Percentiles rank a stretch among this genome's conserved stretches.
These are phyloP conservation scores for Thereva nobilitata DNA, from an alignment of 2,888 invertebrate genomes.

Conservation along the genomic window DNA sequence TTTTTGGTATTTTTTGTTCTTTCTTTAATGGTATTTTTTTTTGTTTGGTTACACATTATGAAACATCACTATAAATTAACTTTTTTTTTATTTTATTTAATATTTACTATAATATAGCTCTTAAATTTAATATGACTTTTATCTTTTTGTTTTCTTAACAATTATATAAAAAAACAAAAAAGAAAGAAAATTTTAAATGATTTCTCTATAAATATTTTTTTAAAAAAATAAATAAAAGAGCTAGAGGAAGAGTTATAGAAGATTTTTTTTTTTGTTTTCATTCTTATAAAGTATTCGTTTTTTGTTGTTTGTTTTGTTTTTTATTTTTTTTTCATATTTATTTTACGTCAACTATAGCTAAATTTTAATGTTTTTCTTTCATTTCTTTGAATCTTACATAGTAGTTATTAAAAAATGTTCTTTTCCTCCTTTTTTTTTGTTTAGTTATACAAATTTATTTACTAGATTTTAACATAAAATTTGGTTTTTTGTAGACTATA, in stretches of 20 bases:
- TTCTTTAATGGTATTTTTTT: no score
- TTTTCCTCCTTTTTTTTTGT: slow-evolving; percentile 14
- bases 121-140: slow-evolving; percentile 32
- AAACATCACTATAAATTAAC: slow-evolving; percentile 23
- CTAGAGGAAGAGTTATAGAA: slow-evolving; percentile 22
- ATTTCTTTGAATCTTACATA: slow-evolving; percentile 5
- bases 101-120: slow-evolving; percentile 25
- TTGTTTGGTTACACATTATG: slow-evolving; percentile 20
- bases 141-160: slow-evolving; percentile 5
- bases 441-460: not conserved
- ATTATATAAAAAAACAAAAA: not conserved
- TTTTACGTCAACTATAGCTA: not conserved
- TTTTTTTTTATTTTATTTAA: slow-evolving; percentile 17
- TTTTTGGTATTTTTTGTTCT: slow-evolving; percentile 1
- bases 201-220: slow-evolving; percentile 3
- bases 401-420: slow-evolving; percentile 21
- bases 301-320: no score
- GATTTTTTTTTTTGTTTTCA: slow-evolving; percentile 9
- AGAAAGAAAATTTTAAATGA: slow-evolving; percentile 16
- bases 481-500: slow-evolving; percentile 29
- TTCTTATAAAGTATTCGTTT: not conserved
- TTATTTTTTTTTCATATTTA: no score
- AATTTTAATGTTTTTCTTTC: slow-evolving; percentile 10
- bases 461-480: not conserved
- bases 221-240: slow-evolving; percentile 10